Evolutionary conservation across 2,797 vertebrate species (phyloP), one percentile per base, ranked within the genome.

Genomic region (Oreortyx pictus): DNA sequence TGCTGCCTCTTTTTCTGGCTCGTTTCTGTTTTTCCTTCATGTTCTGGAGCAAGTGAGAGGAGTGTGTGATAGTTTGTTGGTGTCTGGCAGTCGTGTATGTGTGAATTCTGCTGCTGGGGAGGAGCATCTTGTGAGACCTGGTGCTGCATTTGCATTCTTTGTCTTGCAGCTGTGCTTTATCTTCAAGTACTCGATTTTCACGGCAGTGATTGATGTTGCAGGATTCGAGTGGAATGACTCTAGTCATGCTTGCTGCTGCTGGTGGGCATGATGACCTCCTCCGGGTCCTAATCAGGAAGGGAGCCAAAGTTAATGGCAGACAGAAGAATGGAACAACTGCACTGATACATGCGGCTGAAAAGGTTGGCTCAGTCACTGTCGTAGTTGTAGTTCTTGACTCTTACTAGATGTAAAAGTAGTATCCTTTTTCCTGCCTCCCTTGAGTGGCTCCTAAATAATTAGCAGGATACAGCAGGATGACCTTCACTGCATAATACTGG

Each of bases 241-340:
- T 99, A 31, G 98, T 98, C 88, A 99, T 99, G 99, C 97, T 99
- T 75, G 99, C 99, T 14, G 99, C 99, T 22, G 99, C 99, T 1
- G 99, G 99, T 6, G 99, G 99, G 7, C 99, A 99, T 3, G 99
- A 99, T 7, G 99, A 99, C 95, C 98, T 99, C 78, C 98, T 99
- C 59, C 92, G 99, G 79, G 95, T 99, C 94, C 98, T 99, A 3
- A 98, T 99, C 94, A 98, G 98, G 94, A 99, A 99, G 96, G 99
- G 99, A 33, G 99, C 98, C 46, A 98, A 98, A 95, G 98, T 99
- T 83, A 99, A 99, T 5, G 97, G 98, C 3, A 97, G 98, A 31
- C 99, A 99, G 97, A 99, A 98, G 94, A 99, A 99, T 9, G 99
- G 99, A 81, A 99, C 99, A 62, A 99, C 99, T 0, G 99, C 99